Percentiles rank a stretch among this genome's conserved stretches.
These are phyloP conservation scores for Rafetus swinhoei DNA, from an alignment of 2,113 vertebrate genomes.

Conservation along the genomic window DNA sequence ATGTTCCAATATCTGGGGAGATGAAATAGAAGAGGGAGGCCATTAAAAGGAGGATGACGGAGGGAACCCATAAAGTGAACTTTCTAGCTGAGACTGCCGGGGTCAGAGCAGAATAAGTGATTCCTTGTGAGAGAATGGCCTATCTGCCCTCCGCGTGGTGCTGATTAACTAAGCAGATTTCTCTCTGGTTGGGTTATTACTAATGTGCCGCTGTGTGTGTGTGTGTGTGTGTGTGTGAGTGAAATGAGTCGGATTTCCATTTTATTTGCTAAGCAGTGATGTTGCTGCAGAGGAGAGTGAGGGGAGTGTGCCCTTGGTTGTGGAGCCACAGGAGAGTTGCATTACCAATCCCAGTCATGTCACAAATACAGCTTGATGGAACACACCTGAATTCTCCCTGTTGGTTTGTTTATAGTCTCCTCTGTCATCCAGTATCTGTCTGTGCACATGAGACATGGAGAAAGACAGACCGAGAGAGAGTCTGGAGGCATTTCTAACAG, in stretches of 20 bases:
- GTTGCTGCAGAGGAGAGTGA: not conserved
- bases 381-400: constrained; percentile 49
- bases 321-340: not conserved
- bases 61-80: not conserved
- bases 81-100: not conserved
- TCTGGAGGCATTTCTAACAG: constrained; percentile 55
- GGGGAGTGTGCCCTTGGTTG: not conserved
- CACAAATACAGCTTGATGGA: constrained; percentile 33
- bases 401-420: constrained; percentile 58
- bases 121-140: constrained; percentile 25
- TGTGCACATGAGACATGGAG: constrained; percentile 47
- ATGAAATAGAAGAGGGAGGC: constrained; percentile 17
- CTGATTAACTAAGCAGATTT: constrained; percentile 27
- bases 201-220: not conserved
- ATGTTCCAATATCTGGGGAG: constrained; percentile 19
- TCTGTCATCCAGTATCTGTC: constrained; percentile 62
- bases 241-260: constrained; percentile 16
- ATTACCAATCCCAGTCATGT: not conserved
- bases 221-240: accelerated
- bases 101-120: constrained; percentile 3
- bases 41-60: constrained; percentile 21
- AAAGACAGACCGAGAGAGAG: constrained; percentile 34
- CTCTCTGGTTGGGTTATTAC: constrained; percentile 16
- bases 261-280: constrained; percentile 11
- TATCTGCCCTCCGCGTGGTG: constrained; percentile 7